Evolutionary conservation across 2,888 invertebrate species (phyloP).

Genomic region (Nemotelus pantherinus): DNA sequence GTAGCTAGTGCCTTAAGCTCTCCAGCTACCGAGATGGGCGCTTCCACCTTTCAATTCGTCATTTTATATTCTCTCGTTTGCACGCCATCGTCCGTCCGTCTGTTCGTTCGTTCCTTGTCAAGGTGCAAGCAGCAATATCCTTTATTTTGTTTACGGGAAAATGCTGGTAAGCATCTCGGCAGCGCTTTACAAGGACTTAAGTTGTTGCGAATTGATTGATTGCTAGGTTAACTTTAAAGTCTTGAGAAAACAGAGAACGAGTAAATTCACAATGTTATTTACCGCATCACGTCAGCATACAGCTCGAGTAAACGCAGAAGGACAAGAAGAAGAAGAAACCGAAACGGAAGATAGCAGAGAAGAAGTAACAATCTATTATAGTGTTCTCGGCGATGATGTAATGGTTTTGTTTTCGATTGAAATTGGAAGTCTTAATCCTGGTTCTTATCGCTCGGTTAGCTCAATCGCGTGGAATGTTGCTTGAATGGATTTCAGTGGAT

Average conservation of each 20-base stretch:
- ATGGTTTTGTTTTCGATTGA: slow-evolving; percentile 39
- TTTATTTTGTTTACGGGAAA: slow-evolving; percentile 49
- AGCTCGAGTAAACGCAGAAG: background rate
- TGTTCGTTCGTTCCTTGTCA: background rate
- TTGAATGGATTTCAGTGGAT: slow-evolving; percentile 22
- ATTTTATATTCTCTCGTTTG: background rate
- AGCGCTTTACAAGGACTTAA: slow-evolving; percentile 49
- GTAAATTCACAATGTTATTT: slow-evolving; percentile 47
- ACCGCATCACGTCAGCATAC: slow-evolving; percentile 16
- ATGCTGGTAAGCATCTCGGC: slow-evolving; percentile 45
- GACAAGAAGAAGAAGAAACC: background rate
- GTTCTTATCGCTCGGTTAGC: background rate
- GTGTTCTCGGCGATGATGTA: background rate
- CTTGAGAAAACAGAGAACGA: slow-evolving; percentile 41
- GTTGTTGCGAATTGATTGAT: slow-evolving; percentile 50
- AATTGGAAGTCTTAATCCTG: slow-evolving; percentile 41
- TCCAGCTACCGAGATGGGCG: no score
- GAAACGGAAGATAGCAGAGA: no score
- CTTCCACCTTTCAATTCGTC: background rate
- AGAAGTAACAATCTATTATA: no score
- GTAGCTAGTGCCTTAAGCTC: slow-evolving; percentile 43
- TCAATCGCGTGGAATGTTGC: slow-evolving; percentile 17
- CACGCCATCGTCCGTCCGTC: background rate
- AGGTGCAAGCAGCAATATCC: slow-evolving; percentile 38
- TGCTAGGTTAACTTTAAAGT: slow-evolving; percentile 48